These are phyloP conservation scores for Lacanobia wlatinum DNA, from an alignment of 2,888 invertebrate genomes.

Conservation along the genomic window DNA sequence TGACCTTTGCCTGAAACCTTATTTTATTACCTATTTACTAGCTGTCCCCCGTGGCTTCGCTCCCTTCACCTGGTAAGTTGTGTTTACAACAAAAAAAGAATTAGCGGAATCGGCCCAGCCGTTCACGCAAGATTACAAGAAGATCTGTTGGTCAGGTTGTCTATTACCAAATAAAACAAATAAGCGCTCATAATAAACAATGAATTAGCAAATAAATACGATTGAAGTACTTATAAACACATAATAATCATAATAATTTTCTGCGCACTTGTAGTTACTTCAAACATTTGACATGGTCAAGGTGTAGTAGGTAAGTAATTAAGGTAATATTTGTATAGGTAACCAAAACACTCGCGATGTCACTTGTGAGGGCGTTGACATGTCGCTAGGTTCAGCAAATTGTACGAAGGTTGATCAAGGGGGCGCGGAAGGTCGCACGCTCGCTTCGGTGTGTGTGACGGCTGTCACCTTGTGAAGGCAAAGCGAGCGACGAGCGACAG, in stretches of 20 bases:
- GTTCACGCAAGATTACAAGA: not conserved
- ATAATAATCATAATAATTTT: constrained; percentile 20
- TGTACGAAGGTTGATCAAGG: constrained; percentile 50
- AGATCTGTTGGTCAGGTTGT: not conserved
- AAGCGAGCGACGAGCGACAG: constrained; percentile 38
- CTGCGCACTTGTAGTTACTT: constrained; percentile 38
- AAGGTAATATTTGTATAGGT: constrained; percentile 47
- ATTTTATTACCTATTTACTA: not conserved
- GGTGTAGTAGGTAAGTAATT: constrained; percentile 38
- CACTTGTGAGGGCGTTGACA: constrained; percentile 64
- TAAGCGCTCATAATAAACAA: not conserved
- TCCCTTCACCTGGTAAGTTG: no score
- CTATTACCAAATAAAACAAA: not conserved
- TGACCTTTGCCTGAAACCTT: no score
- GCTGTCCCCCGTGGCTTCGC: no score
- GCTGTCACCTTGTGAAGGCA: constrained; percentile 48
- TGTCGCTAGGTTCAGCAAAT: constrained; percentile 56
- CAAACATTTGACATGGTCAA: constrained; percentile 37
- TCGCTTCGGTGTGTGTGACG: constrained; percentile 20
- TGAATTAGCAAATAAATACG: constrained; percentile 10
- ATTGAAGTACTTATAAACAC: not conserved
- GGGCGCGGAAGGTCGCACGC: constrained; percentile 38
- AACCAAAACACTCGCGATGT: constrained; percentile 58
- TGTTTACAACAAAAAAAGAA: no score
- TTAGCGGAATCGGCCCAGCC: no score